Percentiles rank a stretch among this genome's conserved stretches.
These are phyloP conservation scores for Leptinotarsa tumamoca DNA, from an alignment of 2,888 invertebrate genomes.

Conservation along the genomic window DNA sequence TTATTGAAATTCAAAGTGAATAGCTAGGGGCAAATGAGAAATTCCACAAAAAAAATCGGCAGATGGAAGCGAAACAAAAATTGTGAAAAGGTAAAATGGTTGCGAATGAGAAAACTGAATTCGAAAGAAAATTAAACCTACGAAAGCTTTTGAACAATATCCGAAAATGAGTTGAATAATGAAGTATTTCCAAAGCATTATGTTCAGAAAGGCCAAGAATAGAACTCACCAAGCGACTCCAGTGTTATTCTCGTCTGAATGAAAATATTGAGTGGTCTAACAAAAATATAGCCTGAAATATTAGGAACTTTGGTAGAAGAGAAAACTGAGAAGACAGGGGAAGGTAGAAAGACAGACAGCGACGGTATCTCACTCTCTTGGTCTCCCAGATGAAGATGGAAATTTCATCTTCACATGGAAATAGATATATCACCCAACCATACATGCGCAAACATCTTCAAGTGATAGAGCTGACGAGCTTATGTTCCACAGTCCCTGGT, in stretches of 20 bases:
- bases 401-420: conserved; percentile 32
- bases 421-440: conserved; percentile 23
- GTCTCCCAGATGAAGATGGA: conserved; percentile 43
- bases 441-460: no score
- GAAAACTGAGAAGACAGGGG: conserved; percentile 28
- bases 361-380: conserved; percentile 39
- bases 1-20: not conserved
- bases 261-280: conserved; percentile 21
- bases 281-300: conserved; percentile 23
- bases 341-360: conserved; percentile 37
- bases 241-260: conserved; percentile 34
- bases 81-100: not conserved
- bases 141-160: not conserved
- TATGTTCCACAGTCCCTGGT: no score
- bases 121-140: not conserved
- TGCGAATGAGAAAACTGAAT: not conserved
- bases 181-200: not conserved
- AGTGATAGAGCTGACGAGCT: no score
- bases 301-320: conserved; percentile 21
- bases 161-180: not conserved
- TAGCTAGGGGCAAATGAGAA: not conserved
- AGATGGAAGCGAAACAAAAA: not conserved
- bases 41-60: not conserved
- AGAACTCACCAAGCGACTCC: not conserved
- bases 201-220: not conserved